Evolutionary conservation across 2,113 vertebrate genomes (phyloP).

Genomic region (Sebastes schlegelii): DNA sequence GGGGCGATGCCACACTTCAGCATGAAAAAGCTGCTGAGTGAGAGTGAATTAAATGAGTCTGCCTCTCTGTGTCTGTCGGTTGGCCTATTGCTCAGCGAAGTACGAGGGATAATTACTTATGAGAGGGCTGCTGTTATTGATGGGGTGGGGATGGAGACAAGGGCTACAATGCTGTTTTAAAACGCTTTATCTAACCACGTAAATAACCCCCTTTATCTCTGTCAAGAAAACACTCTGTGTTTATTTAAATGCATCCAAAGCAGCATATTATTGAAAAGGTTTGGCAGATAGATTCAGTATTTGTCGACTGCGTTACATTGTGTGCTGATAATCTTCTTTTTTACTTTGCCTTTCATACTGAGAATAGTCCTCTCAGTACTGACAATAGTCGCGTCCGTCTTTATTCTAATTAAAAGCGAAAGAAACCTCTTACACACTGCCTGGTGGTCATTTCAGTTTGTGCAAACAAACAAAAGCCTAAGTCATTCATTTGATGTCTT

Average conservation of each 20-base stretch:
- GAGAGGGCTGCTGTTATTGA: slow-evolving; percentile 52
- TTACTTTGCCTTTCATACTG: neutral
- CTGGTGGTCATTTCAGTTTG: slow-evolving; percentile 26
- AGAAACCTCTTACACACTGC: neutral
- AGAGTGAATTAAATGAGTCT: slow-evolving; percentile 51
- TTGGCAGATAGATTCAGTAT: neutral
- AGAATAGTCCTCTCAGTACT: slow-evolving; percentile 1
- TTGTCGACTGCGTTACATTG: slow-evolving; percentile 12
- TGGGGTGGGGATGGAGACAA: slow-evolving; percentile 22
- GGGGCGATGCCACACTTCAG: slow-evolving; percentile 61
- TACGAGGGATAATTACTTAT: slow-evolving; percentile 58
- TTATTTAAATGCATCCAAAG: slow-evolving; percentile 19
- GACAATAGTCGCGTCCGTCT: neutral
- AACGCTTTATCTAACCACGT: slow-evolving; percentile 34
- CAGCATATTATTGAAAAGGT: slow-evolving; percentile 10
- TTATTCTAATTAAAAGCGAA: neutral
- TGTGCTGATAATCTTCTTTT: slow-evolving; percentile 18
- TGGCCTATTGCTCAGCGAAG: slow-evolving; percentile 54
- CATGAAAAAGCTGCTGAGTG: slow-evolving; percentile 74
- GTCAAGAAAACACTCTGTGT: slow-evolving; percentile 24
- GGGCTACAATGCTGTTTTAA: slow-evolving; percentile 35
- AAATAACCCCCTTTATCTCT: slow-evolving; percentile 30
- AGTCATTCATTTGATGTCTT: slow-evolving; percentile 42
- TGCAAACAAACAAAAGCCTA: slow-evolving; percentile 26
- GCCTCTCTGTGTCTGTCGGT: slow-evolving; percentile 38